Conservation (phyloP, 92 coral and sea anemone species). For the Porites evermanni region DNA sequence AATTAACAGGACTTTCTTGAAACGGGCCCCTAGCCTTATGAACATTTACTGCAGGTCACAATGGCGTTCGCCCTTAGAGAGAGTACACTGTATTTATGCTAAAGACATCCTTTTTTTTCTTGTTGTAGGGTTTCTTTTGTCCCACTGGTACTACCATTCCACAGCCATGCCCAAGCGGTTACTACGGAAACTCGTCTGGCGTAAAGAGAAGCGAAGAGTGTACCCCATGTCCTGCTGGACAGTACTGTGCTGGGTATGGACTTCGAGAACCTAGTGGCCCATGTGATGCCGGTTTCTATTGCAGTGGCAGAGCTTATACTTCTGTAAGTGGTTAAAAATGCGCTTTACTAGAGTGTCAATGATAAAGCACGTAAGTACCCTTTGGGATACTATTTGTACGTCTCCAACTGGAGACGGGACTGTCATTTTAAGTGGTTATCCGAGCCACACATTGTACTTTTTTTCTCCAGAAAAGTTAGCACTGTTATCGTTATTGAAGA, state of each 20-base stretch:
- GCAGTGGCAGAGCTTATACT: constrained; percentile 95
- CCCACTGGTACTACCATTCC: constrained; percentile 97
- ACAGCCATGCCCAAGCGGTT: constrained; percentile 97
- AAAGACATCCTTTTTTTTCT: background rate
- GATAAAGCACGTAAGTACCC: too few species aligned
- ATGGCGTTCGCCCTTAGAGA: too few species aligned
- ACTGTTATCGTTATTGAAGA: too few species aligned
- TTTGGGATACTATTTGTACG: too few species aligned
- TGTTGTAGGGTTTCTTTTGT: constrained; percentile 90
- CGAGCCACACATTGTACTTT: too few species aligned
- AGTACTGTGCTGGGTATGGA: constrained; percentile 96
- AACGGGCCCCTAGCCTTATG: too few species aligned
- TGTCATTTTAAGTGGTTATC: too few species aligned
- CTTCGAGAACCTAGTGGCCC: constrained; percentile 84
- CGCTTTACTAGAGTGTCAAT: too few species aligned
- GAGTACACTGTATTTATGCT: background rate
- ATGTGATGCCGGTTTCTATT: constrained; percentile 98
- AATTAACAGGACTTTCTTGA: too few species aligned
- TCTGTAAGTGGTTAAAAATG: constrained; percentile 68
- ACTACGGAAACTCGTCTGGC: constrained; percentile 93
- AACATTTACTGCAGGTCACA: too few species aligned
- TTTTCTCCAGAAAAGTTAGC: too few species aligned
- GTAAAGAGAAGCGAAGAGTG: constrained; percentile 95
- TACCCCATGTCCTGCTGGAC: constrained; percentile 97
- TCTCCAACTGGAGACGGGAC: too few species aligned